Evolutionary conservation across 2,113 vertebrate genomes (phyloP), one percentile per base, ranked within the genome.

Genomic region (Pygoscelis antarcticus): DNA sequence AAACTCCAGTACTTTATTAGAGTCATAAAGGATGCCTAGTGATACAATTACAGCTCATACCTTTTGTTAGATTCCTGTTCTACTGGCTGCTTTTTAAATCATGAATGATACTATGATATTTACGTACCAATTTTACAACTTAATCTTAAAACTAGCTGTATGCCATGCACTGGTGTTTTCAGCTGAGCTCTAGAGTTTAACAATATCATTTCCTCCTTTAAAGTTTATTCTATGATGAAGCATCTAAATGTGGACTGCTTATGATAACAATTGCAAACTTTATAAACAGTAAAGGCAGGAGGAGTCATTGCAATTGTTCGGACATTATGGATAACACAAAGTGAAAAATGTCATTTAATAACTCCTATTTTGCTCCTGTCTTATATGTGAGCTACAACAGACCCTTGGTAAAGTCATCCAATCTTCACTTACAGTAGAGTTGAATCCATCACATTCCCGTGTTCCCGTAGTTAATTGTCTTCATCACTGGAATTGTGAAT

Each of bases 11-110:
- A 36, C 49, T 76, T 91, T 76, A 91, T 78, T 75, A 79, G 66
- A 91, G 77, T 26, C 32, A 52, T 32, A 84, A 92, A 65, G 36
- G 60, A 79, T 79, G 49, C 47, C n/a, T 87, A 65, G 82, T 71
- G 80, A 82, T 87, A 72, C 52, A 84, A 69, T 85, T 93, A 84
- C 57, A 89, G 55, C 40, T 92, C 62, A 15, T 29, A 82, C 27
- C 20, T 91, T 90, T 87, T 84, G 64, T 70, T 81, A 15, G 40
- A 11, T 89, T 92, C 61, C 44, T 5, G 13, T 75, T 46, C 66
- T 89, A 34, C 36, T 72, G 70, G 8, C 57, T 96, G 81, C 32
- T 65, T 95, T 96, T 89, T 89, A n/a, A 86, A 87, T 89, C 5
- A 5, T 55, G 64, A 89, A 83, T 95, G 77, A 82, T 74, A 27